A percentile compares a stretch with the other conserved stretches of the same genome.
These are phyloP conservation scores for Tetraodon nigroviridis DNA, from an alignment of 2,113 vertebrate genomes.

Conservation along the genomic window DNA sequence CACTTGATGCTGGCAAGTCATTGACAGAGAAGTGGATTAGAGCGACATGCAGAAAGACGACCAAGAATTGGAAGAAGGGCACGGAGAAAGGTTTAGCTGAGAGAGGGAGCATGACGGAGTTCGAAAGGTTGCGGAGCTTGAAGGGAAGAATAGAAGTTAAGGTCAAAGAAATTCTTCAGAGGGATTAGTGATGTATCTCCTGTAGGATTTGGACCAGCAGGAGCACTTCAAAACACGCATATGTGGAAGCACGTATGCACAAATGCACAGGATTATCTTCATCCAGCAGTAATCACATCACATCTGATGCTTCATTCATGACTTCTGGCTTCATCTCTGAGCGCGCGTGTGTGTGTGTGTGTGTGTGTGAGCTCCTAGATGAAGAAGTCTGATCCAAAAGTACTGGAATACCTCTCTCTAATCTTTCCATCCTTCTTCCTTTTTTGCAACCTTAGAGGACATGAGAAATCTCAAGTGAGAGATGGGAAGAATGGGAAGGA, in stretches of 20 bases:
- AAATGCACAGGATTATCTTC: constrained; percentile 45
- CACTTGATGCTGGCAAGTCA: constrained; percentile 23
- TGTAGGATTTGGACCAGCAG: constrained; percentile 28
- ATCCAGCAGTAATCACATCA: constrained; percentile 55
- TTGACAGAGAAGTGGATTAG: constrained; percentile 46
- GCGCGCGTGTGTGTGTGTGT: not conserved
- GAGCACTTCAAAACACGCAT: constrained; percentile 3
- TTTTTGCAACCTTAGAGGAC: constrained; percentile 35
- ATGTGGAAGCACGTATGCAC: constrained; percentile 13
- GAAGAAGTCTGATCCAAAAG: constrained; percentile 41
- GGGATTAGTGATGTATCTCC: constrained; percentile 48
- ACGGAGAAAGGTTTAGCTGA: constrained; percentile 28
- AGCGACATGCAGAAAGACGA: constrained; percentile 17
- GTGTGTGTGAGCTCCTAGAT: constrained; percentile 2
- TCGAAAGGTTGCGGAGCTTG: constrained; percentile 31
- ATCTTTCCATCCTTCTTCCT: constrained; percentile 19
- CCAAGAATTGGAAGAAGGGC: constrained; percentile 31
- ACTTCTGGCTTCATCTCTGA: constrained; percentile 35
- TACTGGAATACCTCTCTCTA: constrained; percentile 48
- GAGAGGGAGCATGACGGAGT: constrained; percentile 23
- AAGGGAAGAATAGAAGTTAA: constrained; percentile 37
- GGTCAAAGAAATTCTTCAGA: constrained; percentile 40
- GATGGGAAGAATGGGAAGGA: constrained; percentile 19
- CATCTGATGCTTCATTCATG: constrained; percentile 52
- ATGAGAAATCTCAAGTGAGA: constrained; percentile 18